Evolutionary conservation across 2,113 vertebrate species (phyloP).

Genomic region (Lipophrys pholis): DNA sequence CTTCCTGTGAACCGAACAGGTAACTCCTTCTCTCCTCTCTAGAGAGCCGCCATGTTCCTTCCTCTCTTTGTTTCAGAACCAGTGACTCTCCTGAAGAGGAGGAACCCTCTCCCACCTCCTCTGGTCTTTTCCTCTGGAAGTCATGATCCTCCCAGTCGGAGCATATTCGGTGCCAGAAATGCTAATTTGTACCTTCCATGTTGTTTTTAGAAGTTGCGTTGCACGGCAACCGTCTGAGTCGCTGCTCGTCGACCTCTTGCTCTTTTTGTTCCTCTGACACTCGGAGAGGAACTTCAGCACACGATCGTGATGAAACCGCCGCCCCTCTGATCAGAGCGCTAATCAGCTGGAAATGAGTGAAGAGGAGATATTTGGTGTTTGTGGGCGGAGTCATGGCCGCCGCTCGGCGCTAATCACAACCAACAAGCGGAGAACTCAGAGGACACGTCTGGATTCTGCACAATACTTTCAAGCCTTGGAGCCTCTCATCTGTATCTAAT

Average conservation of each 20-base stretch:
- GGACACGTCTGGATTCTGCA: no score
- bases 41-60: conserved; percentile 24
- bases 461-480: no score
- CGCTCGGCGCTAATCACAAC: no score
- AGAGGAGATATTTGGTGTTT: not conserved
- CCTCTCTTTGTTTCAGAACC: not conserved
- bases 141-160: conserved; percentile 10
- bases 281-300: not conserved
- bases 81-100: not conserved
- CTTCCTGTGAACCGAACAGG: no score
- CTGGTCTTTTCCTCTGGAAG: not conserved
- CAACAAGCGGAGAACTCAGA: no score
- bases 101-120: not conserved
- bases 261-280: not conserved
- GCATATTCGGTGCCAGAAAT: not conserved
- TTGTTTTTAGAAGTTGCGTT: not conserved
- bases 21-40: not conserved
- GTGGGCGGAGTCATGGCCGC: not conserved
- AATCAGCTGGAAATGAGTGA: not conserved
- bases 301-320: not conserved
- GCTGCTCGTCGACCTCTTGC: conserved; percentile 6
- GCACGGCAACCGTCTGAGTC: conserved; percentile 6
- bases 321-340: not conserved
- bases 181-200: not conserved
- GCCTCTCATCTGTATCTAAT: no score